A percentile compares a stretch with the other conserved stretches of the same genome.
phyloP scores from a whole-genome alignment of 2,797 vertebrate genomes.

The Myotis vivesi region DNA sequence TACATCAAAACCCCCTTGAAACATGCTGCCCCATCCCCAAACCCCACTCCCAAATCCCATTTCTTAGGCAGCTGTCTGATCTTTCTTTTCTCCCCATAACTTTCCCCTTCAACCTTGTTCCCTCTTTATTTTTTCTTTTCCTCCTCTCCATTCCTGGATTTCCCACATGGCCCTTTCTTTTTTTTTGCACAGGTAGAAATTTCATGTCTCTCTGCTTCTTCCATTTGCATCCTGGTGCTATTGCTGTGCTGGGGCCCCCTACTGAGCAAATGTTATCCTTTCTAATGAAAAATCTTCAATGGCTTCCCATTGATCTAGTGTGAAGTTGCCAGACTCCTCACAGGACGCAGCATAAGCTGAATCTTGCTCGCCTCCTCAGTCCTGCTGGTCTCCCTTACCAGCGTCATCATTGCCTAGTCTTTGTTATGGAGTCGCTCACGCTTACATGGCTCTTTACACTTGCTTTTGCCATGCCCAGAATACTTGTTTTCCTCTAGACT shows the following conservation, averaged over 20 bases:
- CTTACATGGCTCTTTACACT: background rate
- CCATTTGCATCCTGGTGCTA: background rate
- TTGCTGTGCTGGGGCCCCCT: background rate
- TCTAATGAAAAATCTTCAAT: background rate
- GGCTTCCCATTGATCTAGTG: background rate
- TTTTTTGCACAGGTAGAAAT: background rate
- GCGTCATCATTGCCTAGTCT: background rate
- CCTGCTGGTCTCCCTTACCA: too few relatives aligned
- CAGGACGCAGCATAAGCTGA: background rate
- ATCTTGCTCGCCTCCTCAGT: background rate
- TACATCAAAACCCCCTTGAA: background rate
- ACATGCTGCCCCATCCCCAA: background rate
- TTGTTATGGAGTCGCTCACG: background rate
- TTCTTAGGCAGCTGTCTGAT: background rate
- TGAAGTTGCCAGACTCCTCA: background rate
- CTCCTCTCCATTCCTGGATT: background rate
- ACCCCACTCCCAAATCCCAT: background rate
- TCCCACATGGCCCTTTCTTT: background rate
- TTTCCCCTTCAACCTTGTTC: background rate
- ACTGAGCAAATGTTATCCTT: background rate
- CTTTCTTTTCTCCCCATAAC: background rate
- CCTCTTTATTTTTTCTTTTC: background rate
- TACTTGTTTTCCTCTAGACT: background rate
- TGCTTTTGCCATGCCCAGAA: background rate
- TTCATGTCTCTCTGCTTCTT: background rate